A percentile compares a stretch with the other conserved stretches of the same genome.
phyloP scores from a whole-genome alignment of 2,113 vertebrate genomes.

The Cinclus cinclus region DNA sequence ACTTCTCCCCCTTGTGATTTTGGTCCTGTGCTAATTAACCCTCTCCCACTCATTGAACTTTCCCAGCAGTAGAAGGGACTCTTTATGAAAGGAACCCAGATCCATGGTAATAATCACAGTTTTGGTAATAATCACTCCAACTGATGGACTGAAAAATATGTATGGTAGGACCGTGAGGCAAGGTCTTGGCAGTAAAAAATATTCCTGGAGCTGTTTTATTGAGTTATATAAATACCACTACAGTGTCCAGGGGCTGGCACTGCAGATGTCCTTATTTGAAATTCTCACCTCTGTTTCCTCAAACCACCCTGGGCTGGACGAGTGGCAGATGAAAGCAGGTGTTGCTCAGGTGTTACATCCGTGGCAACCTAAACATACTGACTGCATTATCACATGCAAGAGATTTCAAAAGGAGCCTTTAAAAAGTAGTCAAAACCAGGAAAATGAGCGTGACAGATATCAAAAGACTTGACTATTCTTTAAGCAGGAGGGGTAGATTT shows the following conservation, averaged over 20 bases:
- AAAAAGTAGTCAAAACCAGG: not conserved
- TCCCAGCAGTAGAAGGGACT: not conserved
- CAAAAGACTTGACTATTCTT: not conserved
- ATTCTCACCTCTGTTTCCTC: not conserved
- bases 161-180: not conserved
- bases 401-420: not conserved
- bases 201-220: not conserved
- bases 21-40: not conserved
- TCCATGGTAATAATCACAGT: not conserved
- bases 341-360: not conserved
- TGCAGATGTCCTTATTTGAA: not conserved
- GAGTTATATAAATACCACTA: not conserved
- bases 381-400: not conserved
- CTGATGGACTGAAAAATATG: not conserved
- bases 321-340: fast-evolving
- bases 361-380: not conserved
- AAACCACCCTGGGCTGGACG: not conserved
- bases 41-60: not conserved
- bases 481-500: not conserved
- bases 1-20: not conserved
- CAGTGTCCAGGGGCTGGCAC: not conserved
- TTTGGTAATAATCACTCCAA: not conserved
- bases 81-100: not conserved
- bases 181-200: not conserved
- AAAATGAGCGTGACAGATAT: not conserved